Base-by-base conservation (phyloP, 2,888 invertebrate species). In the Listrodromus nycthemerus region DNA sequence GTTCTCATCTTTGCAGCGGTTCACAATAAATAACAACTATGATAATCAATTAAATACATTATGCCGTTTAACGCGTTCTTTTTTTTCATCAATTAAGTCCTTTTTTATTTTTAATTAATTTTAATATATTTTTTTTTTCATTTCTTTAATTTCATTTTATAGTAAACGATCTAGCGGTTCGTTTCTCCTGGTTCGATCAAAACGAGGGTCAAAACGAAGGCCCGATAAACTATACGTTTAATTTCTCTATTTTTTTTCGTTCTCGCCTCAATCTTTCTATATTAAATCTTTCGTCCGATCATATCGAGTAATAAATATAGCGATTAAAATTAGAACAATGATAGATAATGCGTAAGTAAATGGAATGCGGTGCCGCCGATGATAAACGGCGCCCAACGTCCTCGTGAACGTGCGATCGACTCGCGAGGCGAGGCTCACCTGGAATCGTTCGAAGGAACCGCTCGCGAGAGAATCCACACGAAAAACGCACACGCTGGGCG, bases 1-100 rank as follows among this genome's bases (percentile, higher is more conserved):
- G 80, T 88, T 86, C 80, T 86, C 50, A 63, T 67, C 66, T 79
- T 79, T 73, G 69, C 63, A 75, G 73, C 70, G 65, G 69, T 80
- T 81, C 89, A 89, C 89, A 89, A 89, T 88, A 89, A 90, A 89
- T 90, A 90, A 90, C 24, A 89, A 88, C 86, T 89, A 81, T 84
- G 90, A 90, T 89, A 85, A 84, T 84, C 71, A 84, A 80, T 86
- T 83, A 87, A 90, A 88, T 88, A 89, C 88, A 83, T 88, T 88
- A 89, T 86, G 87, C 86, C 87, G 86, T 75, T 45, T 80, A 86
- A 88, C 88, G 87, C 83, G 85, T 52, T 82, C 71, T 81, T n/a
- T 79, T 81, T 52, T 6, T 77, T 76, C 37, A 41, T 70, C 16
- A 48, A 19, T 52, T 48, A 45, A 27, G 75, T 71, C 70, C 21